A percentile compares a stretch with the other conserved stretches of the same genome.
phyloP scores from a whole-genome alignment of 1,140 invertebrate species.

The Neuroterus valhalla region DNA sequence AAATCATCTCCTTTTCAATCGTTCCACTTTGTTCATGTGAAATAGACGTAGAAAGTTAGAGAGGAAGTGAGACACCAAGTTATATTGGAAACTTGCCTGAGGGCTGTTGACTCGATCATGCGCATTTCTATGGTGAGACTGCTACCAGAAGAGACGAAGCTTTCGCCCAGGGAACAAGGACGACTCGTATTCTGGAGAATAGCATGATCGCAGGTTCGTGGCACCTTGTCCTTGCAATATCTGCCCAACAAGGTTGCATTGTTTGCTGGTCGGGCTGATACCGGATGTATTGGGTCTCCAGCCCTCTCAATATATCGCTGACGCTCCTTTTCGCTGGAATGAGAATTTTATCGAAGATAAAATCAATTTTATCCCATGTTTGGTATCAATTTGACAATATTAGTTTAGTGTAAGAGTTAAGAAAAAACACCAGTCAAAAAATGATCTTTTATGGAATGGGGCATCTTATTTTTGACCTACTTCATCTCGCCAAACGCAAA shows the following conservation, averaged over 20 bases:
- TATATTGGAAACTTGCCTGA: constrained; percentile 78
- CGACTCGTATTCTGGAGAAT: constrained; percentile 79
- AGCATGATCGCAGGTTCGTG: constrained; percentile 85
- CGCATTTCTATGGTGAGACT: constrained; percentile 87
- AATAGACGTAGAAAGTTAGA: constrained; percentile 49
- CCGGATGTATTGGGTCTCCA: constrained; percentile 70
- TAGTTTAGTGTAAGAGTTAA: too few species aligned
- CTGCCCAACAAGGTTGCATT: constrained; percentile 84
- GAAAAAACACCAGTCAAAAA: too few species aligned
- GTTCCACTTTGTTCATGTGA: constrained; percentile 39
- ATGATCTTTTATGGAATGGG: too few species aligned
- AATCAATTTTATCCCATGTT: too few species aligned
- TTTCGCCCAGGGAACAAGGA: constrained; percentile 87
- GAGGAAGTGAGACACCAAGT: constrained; percentile 39
- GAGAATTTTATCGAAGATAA: not conserved
- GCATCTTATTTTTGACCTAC: too few species aligned
- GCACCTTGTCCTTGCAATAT: constrained; percentile 86
- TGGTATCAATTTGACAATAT: too few species aligned
- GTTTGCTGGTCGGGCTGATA: constrained; percentile 76
- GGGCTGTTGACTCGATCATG: constrained; percentile 87
- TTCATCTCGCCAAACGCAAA: too few species aligned
- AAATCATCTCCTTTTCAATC: constrained; percentile 52
- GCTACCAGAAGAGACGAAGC: constrained; percentile 87
- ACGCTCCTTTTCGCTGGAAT: constrained; percentile 68
- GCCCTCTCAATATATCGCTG: constrained; percentile 62